These are phyloP conservation scores for Metalampra italica DNA, from an alignment of 2,888 invertebrate species.

Conservation along the genomic window DNA sequence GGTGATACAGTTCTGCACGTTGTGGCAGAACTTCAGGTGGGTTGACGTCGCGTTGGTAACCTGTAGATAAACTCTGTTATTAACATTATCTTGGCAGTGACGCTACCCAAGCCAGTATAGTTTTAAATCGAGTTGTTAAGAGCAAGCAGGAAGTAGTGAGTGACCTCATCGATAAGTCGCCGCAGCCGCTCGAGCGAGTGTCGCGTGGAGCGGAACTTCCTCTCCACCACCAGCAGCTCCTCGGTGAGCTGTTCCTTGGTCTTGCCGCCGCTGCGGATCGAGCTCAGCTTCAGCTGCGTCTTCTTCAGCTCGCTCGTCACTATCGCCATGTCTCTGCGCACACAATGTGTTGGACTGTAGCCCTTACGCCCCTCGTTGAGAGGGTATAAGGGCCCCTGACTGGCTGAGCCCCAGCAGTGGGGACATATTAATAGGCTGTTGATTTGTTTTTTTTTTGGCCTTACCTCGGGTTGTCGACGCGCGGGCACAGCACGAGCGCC, in stretches of 20 bases:
- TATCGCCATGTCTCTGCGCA: constrained; percentile 44
- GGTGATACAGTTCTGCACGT: constrained; percentile 62
- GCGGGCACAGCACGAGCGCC: constrained; percentile 64
- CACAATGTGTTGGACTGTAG: not conserved
- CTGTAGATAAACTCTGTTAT: constrained; percentile 27
- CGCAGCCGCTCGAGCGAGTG: constrained; percentile 34
- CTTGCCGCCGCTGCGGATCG: constrained; percentile 53
- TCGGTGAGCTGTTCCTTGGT: constrained; percentile 51
- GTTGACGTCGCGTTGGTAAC: constrained; percentile 45
- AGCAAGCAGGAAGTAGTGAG: constrained; percentile 1
- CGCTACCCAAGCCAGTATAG: no score
- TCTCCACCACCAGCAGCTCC: constrained; percentile 40
- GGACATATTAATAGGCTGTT: no score
- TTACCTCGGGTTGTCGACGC: constrained; percentile 71
- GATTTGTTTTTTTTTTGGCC: no score
- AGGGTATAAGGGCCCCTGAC: no score
- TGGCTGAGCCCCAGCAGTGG: no score
- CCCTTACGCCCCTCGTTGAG: not conserved
- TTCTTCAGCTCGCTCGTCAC: constrained; percentile 64
- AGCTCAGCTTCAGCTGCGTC: constrained; percentile 55
- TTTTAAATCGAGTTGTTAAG: not conserved
- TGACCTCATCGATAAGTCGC: constrained; percentile 53
- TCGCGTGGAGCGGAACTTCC: constrained; percentile 40
- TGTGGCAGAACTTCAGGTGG: constrained; percentile 57
- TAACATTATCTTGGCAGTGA: no score